These are phyloP conservation scores for Phyllostomus hastatus DNA, from an alignment of 2,113 vertebrate genomes.

Conservation along the genomic window DNA sequence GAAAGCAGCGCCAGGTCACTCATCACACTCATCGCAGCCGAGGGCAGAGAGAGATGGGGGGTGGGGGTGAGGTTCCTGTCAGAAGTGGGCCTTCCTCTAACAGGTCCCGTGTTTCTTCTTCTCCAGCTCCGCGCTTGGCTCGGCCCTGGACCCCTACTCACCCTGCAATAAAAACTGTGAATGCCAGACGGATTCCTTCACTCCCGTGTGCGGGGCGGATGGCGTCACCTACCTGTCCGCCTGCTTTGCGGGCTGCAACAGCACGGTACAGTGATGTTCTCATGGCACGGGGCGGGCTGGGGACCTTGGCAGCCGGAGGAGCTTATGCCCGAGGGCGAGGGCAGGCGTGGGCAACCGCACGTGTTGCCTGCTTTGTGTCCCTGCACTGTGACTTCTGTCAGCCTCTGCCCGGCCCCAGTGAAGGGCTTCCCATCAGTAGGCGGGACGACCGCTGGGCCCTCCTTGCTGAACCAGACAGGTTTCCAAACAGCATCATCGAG, in stretches of 20 bases:
- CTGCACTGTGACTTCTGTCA: accelerated
- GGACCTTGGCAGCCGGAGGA: not conserved
- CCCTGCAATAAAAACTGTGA: constrained; percentile 94
- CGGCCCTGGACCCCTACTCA: constrained; percentile 86
- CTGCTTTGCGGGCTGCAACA: constrained; percentile 96
- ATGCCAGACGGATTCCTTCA: constrained; percentile 96
- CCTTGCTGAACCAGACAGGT: not conserved
- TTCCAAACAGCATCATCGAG: not conserved
- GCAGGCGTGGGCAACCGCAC: accelerated
- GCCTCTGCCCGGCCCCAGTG: not conserved
- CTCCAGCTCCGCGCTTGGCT: constrained; percentile 85
- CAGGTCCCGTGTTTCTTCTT: not conserved
- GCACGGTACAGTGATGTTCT: constrained; percentile 67
- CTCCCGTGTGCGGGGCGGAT: constrained; percentile 95
- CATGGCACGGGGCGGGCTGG: not conserved
- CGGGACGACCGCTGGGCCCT: not conserved
- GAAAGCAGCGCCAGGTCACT: not conserved
- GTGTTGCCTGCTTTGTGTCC: accelerated
- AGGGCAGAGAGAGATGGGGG: accelerated
- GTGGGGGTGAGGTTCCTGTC: no score
- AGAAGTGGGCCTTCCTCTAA: not conserved
- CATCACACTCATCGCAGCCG: accelerated
- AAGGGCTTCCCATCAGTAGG: not conserved
- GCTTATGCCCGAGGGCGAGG: not conserved
- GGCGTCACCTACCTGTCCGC: constrained; percentile 96